These are phyloP conservation scores for Squalus acanthias DNA, from an alignment of 2,797 vertebrate species.

Conservation along the genomic window DNA sequence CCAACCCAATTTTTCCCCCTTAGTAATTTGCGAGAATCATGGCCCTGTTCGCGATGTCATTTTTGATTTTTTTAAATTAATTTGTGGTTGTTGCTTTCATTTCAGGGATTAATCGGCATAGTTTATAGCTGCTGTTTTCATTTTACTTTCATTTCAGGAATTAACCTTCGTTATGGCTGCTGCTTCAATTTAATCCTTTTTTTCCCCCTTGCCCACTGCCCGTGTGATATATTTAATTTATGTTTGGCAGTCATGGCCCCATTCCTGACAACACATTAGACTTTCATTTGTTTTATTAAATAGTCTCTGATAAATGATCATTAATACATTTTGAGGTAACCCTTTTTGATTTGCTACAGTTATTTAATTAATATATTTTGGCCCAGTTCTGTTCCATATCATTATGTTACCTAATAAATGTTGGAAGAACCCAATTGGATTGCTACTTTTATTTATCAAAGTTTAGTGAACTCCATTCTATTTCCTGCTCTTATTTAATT, in stretches of 20 bases:
- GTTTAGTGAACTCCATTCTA: background rate
- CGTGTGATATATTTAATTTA: background rate
- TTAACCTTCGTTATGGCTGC: background rate
- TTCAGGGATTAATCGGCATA: background rate
- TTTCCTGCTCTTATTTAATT: background rate
- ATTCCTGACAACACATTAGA: background rate
- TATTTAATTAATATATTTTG: background rate
- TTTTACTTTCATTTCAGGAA: background rate
- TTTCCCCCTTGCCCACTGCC: background rate
- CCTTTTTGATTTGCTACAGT: background rate
- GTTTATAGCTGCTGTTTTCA: background rate
- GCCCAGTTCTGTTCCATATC: background rate
- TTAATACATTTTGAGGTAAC: background rate
- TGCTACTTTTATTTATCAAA: background rate
- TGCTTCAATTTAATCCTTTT: background rate
- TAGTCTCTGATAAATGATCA: background rate
- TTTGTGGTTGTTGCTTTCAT: background rate
- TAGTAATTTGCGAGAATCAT: background rate
- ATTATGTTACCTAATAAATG: background rate
- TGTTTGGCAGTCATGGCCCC: background rate
- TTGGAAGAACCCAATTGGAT: background rate
- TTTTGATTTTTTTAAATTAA: background rate
- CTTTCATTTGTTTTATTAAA: background rate
- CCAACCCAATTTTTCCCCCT: too few relatives aligned
- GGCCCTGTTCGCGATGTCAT: background rate